phyloP scores from a whole-genome alignment of 2,113 vertebrate genomes.

The Crotalus helleri region DNA sequence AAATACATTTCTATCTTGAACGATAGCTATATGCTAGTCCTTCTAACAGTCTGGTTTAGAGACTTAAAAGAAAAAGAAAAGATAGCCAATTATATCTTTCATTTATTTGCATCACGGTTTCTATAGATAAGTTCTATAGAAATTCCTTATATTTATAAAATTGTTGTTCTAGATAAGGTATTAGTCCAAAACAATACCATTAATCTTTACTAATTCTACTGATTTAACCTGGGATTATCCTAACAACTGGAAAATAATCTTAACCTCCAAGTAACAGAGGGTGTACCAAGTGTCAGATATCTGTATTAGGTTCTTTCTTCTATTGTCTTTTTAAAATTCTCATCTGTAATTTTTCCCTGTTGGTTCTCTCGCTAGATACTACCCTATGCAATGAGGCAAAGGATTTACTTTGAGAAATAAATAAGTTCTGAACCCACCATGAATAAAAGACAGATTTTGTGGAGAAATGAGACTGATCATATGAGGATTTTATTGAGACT shows the following conservation, averaged over 20 bases:
- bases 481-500: neutral
- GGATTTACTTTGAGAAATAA: neutral
- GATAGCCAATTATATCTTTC: neutral
- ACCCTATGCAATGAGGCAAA: neutral
- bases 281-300: neutral
- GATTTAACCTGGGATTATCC: neutral
- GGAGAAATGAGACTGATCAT: neutral
- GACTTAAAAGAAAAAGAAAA: neutral
- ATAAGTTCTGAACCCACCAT: neutral
- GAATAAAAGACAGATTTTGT: neutral
- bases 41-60: neutral
- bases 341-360: neutral
- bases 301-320: neutral
- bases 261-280: neutral
- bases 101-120: neutral
- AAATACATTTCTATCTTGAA: neutral
- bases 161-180: neutral
- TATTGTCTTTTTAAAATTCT: neutral
- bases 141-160: neutral
- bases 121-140: neutral
- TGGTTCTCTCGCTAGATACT: neutral
- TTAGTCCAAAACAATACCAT: neutral
- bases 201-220: neutral
- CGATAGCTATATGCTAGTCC: neutral
- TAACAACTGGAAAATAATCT: neutral